These are phyloP conservation scores for Eucidaris tribuloides DNA, from an alignment of 35 echinoderm and acorn worm genomes.

Conservation along the genomic window DNA sequence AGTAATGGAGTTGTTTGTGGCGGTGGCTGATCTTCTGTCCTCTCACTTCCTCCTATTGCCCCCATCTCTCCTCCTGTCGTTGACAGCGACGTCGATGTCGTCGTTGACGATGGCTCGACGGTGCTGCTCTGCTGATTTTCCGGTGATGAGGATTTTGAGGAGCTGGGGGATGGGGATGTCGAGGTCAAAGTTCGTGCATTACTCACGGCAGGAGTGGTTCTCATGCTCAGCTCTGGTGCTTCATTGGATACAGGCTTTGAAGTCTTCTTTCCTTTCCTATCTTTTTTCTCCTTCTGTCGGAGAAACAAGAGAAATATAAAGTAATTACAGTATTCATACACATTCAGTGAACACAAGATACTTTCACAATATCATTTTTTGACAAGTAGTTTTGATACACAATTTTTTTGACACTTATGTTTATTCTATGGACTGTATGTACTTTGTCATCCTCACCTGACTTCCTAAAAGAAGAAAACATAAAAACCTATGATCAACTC, in stretches of 20 bases:
- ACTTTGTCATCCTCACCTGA: too few species aligned
- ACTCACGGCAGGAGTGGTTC: background rate
- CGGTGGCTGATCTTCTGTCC: slow-evolving; percentile 39
- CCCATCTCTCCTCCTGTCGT: too few species aligned
- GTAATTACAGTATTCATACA: too few species aligned
- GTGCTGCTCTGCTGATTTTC: slow-evolving; percentile 1
- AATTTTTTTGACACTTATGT: too few species aligned
- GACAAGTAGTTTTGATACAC: too few species aligned
- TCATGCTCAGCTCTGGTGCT: background rate
- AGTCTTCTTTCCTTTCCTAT: slow-evolving; percentile 28
- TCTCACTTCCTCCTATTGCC: slow-evolving; percentile 13
- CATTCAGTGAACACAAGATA: too few species aligned
- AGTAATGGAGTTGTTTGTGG: slow-evolving; percentile 79
- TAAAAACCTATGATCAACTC: too few species aligned
- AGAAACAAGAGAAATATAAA: too few species aligned
- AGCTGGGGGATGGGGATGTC: background rate
- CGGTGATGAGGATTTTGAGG: slow-evolving; percentile 8
- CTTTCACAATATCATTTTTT: too few species aligned
- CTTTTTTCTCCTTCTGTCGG: slow-evolving; percentile 48
- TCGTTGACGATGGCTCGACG: too few species aligned
- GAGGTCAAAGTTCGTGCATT: background rate
- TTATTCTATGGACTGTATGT: too few species aligned
- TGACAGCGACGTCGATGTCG: background rate
- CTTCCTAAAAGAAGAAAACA: too few species aligned
- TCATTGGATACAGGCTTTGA: slow-evolving; percentile 19